Percentiles rank a stretch among this genome's conserved stretches.
phyloP scores from a whole-genome alignment of 1,140 invertebrate species.

The Riptortus pedestris region DNA sequence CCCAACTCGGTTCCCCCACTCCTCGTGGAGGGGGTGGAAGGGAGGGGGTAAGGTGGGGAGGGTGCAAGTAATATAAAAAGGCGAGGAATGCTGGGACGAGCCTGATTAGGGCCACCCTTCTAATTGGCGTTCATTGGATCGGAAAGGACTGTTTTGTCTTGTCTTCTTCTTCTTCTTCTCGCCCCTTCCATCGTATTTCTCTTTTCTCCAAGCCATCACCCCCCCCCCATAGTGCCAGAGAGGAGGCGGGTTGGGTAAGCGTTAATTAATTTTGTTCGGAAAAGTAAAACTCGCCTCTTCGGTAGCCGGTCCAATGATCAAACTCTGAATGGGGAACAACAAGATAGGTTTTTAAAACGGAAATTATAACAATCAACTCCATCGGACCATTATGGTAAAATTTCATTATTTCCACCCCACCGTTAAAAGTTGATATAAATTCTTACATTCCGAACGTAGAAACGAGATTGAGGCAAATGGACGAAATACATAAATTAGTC shows the following conservation, averaged over 20 bases:
- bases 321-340: no score
- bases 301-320: conserved; percentile 7
- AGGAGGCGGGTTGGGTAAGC: not conserved
- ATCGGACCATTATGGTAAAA: no score
- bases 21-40: not conserved
- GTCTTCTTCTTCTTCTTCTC: not conserved
- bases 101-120: conserved; percentile 6
- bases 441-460: no score
- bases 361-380: no score
- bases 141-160: conserved; percentile 16
- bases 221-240: not conserved
- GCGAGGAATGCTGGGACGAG: not conserved
- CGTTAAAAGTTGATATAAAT: no score
- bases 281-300: conserved; percentile 10
- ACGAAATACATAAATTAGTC: no score
- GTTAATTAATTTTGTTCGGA: conserved; percentile 13
- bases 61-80: not conserved
- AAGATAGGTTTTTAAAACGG: no score
- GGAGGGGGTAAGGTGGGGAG: not conserved
- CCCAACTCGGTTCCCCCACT: not conserved
- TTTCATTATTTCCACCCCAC: no score
- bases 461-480: no score
- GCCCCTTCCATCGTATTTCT: not conserved
- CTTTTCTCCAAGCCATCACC: not conserved
- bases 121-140: conserved; percentile 12